Conservation (phyloP, 92 coral and sea anemone genomes). For the Micromussa lordhowensis region DNA sequence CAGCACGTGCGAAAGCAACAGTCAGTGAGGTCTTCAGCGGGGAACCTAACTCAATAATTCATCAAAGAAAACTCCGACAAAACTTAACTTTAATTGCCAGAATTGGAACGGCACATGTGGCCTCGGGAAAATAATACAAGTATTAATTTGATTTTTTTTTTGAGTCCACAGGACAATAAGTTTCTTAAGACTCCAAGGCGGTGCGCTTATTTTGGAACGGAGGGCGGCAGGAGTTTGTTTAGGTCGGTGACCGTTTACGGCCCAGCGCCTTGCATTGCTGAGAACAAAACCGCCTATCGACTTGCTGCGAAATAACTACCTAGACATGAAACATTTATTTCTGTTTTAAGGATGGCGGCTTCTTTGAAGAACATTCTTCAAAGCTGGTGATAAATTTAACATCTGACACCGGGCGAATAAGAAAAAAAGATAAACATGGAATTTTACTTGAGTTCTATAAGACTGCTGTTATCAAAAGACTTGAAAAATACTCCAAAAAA, state of each 20-base stretch:
- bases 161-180: background rate
- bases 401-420: background rate
- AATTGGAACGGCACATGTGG: conserved; percentile 16
- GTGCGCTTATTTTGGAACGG: background rate
- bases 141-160: conserved; percentile 3
- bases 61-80: conserved; percentile 47
- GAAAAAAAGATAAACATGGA: background rate
- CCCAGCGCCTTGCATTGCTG: conserved; percentile 7
- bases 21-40: conserved; percentile 28
- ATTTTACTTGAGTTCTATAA: background rate
- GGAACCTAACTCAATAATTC: conserved; percentile 45
- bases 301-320: conserved; percentile 11
- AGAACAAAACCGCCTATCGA: conserved; percentile 2
- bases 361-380: conserved; percentile 18
- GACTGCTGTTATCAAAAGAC: background rate
- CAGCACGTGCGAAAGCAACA: conserved; percentile 9
- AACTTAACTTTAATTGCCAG: conserved; percentile 12
- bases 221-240: conserved; percentile 20
- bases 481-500: background rate
- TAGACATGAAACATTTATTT: conserved; percentile 33
- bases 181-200: background rate
- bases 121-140: conserved; percentile 3
- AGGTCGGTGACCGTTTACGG: conserved; percentile 24
- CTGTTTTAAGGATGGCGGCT: conserved; percentile 20
- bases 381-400: conserved; percentile 21